A percentile compares a stretch with the other conserved stretches of the same genome.
These are phyloP conservation scores for Meloidogyne hapla DNA, from an alignment of 1,140 invertebrate genomes.

Conservation along the genomic window DNA sequence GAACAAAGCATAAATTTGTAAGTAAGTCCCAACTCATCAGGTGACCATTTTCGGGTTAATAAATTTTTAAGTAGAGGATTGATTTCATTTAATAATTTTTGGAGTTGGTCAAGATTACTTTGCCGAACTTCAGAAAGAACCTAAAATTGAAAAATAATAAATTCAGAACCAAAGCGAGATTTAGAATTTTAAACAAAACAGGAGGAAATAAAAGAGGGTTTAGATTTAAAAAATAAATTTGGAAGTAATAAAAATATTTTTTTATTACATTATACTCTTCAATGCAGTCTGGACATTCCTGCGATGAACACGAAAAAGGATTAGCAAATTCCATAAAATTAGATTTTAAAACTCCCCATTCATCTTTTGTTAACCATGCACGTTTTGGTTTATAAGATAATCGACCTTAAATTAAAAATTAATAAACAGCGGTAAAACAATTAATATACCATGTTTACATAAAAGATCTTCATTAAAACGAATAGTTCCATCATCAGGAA, in stretches of 20 bases:
- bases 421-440: not conserved
- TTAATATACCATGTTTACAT: slow-evolving; percentile 26
- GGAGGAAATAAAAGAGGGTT: too few species aligned
- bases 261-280: slow-evolving; percentile 37
- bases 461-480: slow-evolving; percentile 38
- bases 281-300: slow-evolving; percentile 30
- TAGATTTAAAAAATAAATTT: not conserved
- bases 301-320: slow-evolving; percentile 10
- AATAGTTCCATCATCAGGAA: not conserved
- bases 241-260: too few species aligned
- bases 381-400: slow-evolving; percentile 30
- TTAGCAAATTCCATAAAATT: slow-evolving; percentile 23
- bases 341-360: slow-evolving; percentile 26
- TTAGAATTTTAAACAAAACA: not conserved
- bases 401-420: slow-evolving; percentile 25
- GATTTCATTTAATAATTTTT: not conserved
- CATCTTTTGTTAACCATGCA: slow-evolving; percentile 24
- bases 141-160: slow-evolving; percentile 23
- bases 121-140: slow-evolving; percentile 11
- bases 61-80: slow-evolving; percentile 18
- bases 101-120: not conserved
- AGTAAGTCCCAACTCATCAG: not conserved
- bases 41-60: slow-evolving; percentile 1
- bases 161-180: not conserved
- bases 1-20: not conserved